Base-by-base conservation (phyloP, 2,888 invertebrate species). In the Parelbella ahira region DNA sequence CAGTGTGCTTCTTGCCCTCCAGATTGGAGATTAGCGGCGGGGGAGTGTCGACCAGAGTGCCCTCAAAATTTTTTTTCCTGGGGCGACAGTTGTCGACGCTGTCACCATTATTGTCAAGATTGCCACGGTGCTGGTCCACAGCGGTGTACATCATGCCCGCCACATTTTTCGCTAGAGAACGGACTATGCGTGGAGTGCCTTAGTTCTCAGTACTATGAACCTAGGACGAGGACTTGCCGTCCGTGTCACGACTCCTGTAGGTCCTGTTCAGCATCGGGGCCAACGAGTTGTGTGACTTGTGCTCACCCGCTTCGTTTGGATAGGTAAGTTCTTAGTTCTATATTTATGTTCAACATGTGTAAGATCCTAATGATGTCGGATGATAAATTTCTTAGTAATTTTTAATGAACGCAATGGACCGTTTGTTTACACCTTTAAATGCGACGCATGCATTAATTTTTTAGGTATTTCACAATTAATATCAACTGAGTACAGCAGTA, bases 91-190 rank as follows among this genome's bases (percentile, higher is more conserved):
- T 97, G 97, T 67, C 93, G 94, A 54, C 94, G 94, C 63, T 97
- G 97, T 76, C 95, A 96, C 80, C 94, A 94, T 65, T 94, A 94
- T 57, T 97, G 97, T 71, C 92, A 93, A 60, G 94, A 94, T 60
- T 97, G 97, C 68, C 92, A 92, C 63, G 96, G 96, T 4, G 93
- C 93, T 45, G 93, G 93, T 0, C 93, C 93, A 0, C 86, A 93
- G 58, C 89, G 91, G 39, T 94, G 93, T 59, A 92, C 92, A 1
- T 91, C 93, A 0, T 94, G 93, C 55, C 93, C 92, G 1, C 84
- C 90, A 4, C 93, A 92, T 60, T 92, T 91, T 51, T 91, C 93
- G 74, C 78, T 93, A 21, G 92, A 93, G 50, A 90, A 90, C 42
- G 93, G 93, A 1, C 74, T 92, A 36, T 93, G 93, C 63, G 91